Conservation (phyloP, 2,113 vertebrate genomes). For the Anthoscopus minutus region DNA sequence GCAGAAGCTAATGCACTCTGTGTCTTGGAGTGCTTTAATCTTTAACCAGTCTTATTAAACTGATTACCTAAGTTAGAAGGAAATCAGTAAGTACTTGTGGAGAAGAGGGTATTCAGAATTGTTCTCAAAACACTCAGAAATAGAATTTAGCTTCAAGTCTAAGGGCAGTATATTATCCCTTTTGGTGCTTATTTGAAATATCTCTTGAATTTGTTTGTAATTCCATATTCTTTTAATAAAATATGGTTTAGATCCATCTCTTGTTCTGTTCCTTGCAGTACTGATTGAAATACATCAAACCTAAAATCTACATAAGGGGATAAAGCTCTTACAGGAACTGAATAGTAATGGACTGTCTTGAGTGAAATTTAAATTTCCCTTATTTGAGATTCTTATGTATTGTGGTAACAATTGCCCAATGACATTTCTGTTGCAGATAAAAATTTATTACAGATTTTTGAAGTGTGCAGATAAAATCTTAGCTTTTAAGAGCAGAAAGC, state of each 20-base stretch:
- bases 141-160: neutral
- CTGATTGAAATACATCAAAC: neutral
- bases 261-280: neutral
- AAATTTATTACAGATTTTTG: neutral
- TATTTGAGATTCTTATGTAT: neutral
- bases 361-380: neutral
- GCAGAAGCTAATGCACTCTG: neutral
- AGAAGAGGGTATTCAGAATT: neutral
- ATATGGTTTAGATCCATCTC: neutral
- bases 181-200: neutral
- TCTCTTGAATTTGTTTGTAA: neutral
- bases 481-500: neutral
- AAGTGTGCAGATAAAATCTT: neutral
- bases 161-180: neutral
- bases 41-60: slow-evolving; percentile 5
- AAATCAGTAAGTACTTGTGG: neutral
- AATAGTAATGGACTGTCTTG: neutral
- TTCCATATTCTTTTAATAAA: neutral
- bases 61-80: neutral
- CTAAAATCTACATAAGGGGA: neutral
- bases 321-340: neutral
- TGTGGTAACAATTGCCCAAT: neutral
- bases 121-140: neutral
- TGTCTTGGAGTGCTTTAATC: neutral
- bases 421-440: neutral